Evolutionary conservation across 2,888 invertebrate species (phyloP).

Genomic region (Drosophila mayaguana): DNA sequence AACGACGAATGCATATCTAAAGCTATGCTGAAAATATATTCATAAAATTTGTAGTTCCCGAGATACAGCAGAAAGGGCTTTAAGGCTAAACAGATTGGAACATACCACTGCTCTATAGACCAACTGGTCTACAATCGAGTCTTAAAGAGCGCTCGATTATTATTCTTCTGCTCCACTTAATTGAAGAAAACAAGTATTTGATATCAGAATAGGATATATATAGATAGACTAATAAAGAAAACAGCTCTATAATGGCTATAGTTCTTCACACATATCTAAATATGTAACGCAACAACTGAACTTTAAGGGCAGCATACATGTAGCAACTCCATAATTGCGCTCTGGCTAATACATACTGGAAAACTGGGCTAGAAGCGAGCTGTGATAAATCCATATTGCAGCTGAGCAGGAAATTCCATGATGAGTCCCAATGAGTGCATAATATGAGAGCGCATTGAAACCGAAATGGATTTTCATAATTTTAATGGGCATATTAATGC

Average conservation of each 20-base stretch:
- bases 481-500: constrained; percentile 77
- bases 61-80: neutral
- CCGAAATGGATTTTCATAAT: constrained; percentile 72
- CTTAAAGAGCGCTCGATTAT: neutral
- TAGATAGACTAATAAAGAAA: neutral
- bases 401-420: constrained; percentile 60
- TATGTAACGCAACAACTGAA: neutral
- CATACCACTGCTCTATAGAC: neutral
- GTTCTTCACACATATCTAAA: neutral
- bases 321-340: neutral
- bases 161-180: neutral
- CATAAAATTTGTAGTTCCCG: neutral
- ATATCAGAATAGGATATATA: neutral
- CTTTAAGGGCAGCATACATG: neutral
- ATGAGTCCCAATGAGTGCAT: constrained; percentile 44
- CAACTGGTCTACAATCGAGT: accelerated
- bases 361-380: neutral
- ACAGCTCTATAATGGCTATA: neutral
- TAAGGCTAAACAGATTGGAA: neutral
- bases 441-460: constrained; percentile 52
- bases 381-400: constrained; percentile 7
- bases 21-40: neutral
- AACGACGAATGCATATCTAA: neutral
- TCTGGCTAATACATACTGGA: neutral
- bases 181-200: neutral